Percentiles rank a stretch among this genome's conserved stretches.
Evolutionary conservation across 1,140 invertebrate species (phyloP).

Genomic region (Neuroterus valhalla): DNA sequence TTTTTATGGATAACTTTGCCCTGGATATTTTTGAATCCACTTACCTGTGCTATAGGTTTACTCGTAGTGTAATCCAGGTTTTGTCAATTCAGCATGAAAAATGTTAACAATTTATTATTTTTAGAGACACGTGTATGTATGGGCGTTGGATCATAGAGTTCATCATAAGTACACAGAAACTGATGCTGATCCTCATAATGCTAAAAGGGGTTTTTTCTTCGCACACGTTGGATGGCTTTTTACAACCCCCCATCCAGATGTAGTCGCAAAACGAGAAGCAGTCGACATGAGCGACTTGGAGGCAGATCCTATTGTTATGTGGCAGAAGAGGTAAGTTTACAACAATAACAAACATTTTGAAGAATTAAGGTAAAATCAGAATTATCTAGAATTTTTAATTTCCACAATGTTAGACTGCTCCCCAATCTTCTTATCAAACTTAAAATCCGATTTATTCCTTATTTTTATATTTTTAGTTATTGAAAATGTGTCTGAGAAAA

Average conservation of each 20-base stretch:
- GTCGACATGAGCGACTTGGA: conserved; percentile 90
- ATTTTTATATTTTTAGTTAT: conserved; percentile 43
- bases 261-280: conserved; percentile 84
- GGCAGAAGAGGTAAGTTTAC: conserved; percentile 83
- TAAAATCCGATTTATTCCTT: neutral
- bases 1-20: too few species aligned
- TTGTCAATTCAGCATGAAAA: conserved; percentile 10
- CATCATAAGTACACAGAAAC: conserved; percentile 91
- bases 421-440: too few species aligned
- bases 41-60: too few species aligned
- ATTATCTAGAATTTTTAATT: too few species aligned
- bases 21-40: too few species aligned
- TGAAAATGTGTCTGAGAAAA: neutral
- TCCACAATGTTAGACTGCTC: too few species aligned
- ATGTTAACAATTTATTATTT: conserved; percentile 34
- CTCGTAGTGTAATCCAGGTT: too few species aligned
- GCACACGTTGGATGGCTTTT: conserved; percentile 89
- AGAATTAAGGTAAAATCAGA: too few species aligned
- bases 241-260: conserved; percentile 84
- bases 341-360: neutral
- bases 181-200: conserved; percentile 89
- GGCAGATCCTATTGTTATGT: conserved; percentile 88
- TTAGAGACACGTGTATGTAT: conserved; percentile 84
- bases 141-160: conserved; percentile 88
- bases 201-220: conserved; percentile 87